A percentile compares a stretch with the other conserved stretches of the same genome.
Evolutionary conservation across 2,888 invertebrate genomes (phyloP).

Genomic region (Metallyticus violacea): DNA sequence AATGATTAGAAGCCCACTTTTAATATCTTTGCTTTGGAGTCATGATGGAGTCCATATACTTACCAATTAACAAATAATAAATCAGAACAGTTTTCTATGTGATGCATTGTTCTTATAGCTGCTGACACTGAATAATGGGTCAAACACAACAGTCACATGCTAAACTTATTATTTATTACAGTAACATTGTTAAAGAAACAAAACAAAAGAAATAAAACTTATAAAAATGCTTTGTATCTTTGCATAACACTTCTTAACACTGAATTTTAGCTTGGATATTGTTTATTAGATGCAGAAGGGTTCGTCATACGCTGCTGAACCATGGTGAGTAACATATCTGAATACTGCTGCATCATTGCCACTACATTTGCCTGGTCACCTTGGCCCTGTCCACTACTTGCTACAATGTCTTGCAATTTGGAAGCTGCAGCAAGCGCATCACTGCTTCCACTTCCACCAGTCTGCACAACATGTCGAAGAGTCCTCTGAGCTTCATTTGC

Average conservation of each 20-base stretch:
- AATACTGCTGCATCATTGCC: constrained; percentile 61
- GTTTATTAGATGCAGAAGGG: not conserved
- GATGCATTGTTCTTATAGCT: not conserved
- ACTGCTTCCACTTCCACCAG: constrained; percentile 41
- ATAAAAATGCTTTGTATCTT: not conserved
- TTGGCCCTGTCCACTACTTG: constrained; percentile 5
- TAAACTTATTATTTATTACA: not conserved
- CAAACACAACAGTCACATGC: not conserved
- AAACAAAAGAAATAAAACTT: not conserved
- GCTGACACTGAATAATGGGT: not conserved
- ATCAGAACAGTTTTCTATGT: not conserved
- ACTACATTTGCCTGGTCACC: constrained; percentile 46
- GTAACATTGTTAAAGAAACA: not conserved
- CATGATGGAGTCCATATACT: not conserved
- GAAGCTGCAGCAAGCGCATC: constrained; percentile 49
- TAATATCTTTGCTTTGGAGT: not conserved
- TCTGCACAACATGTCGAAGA: constrained; percentile 34
- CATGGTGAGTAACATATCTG: constrained; percentile 57
- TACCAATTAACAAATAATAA: not conserved
- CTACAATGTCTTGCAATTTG: constrained; percentile 50
- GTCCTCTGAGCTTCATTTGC: constrained; percentile 48
- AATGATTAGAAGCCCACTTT: not conserved
- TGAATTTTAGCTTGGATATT: constrained; percentile 11
- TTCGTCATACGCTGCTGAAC: constrained; percentile 58
- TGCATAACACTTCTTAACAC: not conserved